These are phyloP conservation scores for Oreochromis grahami DNA, from an alignment of 2,797 vertebrate species.

Conservation along the genomic window DNA sequence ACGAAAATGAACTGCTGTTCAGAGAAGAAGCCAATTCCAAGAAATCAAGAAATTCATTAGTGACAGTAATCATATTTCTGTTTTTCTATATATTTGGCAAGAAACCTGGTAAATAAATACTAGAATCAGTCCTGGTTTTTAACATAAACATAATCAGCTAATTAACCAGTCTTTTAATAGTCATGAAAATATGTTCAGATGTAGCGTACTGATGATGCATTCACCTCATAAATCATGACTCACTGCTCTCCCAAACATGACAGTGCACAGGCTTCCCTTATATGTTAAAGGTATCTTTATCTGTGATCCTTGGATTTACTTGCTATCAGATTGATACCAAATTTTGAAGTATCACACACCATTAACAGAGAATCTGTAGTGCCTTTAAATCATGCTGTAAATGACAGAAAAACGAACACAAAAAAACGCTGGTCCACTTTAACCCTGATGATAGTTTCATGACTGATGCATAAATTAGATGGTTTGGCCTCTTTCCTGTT, in stretches of 20 bases:
- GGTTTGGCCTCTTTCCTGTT: too few species aligned
- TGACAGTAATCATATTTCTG: not conserved
- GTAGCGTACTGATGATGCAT: not conserved
- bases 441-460: too few species aligned
- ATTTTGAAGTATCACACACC: accelerated
- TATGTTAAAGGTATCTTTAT: not conserved
- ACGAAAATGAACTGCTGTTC: accelerated
- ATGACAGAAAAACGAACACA: too few species aligned
- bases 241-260: not conserved
- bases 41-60: not conserved
- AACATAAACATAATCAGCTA: not conserved
- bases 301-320: not conserved
- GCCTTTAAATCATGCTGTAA: too few species aligned
- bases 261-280: accelerated
- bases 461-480: too few species aligned
- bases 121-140: not conserved
- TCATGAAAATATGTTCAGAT: not conserved
- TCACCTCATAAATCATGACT: not conserved
- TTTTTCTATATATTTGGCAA: not conserved
- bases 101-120: not conserved
- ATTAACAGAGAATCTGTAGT: not conserved
- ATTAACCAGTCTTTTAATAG: not conserved
- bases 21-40: not conserved
- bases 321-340: not conserved
- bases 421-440: too few species aligned